Conservation (phyloP, 2,888 invertebrate species). For the Aspidiotus rigidus region DNA sequence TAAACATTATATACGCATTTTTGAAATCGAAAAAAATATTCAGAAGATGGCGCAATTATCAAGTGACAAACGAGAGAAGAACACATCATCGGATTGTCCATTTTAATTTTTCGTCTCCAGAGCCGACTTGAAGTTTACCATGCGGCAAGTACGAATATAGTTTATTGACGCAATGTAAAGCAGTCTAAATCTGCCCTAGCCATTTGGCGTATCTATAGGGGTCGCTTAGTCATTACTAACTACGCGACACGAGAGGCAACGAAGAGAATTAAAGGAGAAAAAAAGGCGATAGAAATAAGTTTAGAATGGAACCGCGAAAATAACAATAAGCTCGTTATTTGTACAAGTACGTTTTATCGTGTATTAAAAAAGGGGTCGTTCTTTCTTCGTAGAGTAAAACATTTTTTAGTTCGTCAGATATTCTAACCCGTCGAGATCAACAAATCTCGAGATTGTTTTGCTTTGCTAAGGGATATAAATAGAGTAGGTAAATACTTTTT, state of each 20-base stretch:
- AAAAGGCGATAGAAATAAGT: conserved; percentile 29
- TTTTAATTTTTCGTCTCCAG: no score
- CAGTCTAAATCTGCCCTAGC: no score
- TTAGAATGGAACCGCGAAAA: conserved; percentile 32
- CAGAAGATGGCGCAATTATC: no score
- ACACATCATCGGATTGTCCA: not conserved
- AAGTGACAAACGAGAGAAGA: not conserved
- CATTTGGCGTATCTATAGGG: not conserved
- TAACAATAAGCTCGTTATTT: conserved; percentile 34
- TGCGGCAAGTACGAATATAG: no score
- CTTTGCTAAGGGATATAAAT: no score
- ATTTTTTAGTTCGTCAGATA: not conserved
- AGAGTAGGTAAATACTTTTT: no score
- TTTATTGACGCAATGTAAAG: no score
- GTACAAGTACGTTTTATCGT: conserved; percentile 23
- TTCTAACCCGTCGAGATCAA: not conserved
- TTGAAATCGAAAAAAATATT: no score
- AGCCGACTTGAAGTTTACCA: not conserved
- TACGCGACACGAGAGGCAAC: conserved; percentile 7
- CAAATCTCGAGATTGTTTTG: conserved; percentile 1
- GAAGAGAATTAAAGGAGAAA: not conserved
- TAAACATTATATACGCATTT: no score
- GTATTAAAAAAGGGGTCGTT: not conserved
- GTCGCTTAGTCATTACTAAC: conserved; percentile 18
- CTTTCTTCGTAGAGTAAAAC: not conserved